Percentiles rank a stretch among this genome's conserved stretches.
These are phyloP conservation scores for Opisthograptis luteolata DNA, from an alignment of 2,888 invertebrate genomes.

Conservation along the genomic window DNA sequence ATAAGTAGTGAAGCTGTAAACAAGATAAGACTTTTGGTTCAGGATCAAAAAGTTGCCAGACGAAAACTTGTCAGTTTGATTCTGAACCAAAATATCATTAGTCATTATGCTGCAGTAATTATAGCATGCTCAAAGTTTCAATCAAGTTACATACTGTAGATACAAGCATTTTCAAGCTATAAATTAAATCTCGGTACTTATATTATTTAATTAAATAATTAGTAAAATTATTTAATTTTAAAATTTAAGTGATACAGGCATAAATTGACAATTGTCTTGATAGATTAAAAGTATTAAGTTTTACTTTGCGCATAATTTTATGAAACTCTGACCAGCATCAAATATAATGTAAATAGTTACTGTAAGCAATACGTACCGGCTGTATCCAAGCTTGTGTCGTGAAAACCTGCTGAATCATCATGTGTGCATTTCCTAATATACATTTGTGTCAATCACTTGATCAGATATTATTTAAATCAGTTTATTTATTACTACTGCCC, in stretches of 20 bases:
- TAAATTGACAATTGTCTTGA: too few relatives aligned
- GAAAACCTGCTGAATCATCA: constrained; percentile 13
- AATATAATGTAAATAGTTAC: constrained; percentile 21
- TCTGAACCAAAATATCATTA: constrained; percentile 24
- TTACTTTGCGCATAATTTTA: neutral
- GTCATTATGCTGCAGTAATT: constrained; percentile 18
- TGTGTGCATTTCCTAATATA: constrained; percentile 6
- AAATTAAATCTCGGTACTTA: too few relatives aligned
- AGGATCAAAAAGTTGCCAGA: constrained; percentile 11
- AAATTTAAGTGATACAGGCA: too few relatives aligned
- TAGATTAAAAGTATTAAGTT: too few relatives aligned
- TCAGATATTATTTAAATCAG: neutral
- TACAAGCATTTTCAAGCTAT: too few relatives aligned
- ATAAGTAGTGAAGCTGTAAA: constrained; percentile 43
- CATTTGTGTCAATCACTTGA: constrained; percentile 8
- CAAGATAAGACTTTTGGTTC: constrained; percentile 18
- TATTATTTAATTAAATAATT: too few relatives aligned
- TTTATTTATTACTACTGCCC: too few relatives aligned
- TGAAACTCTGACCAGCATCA: constrained; percentile 10
- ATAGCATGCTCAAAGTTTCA: constrained; percentile 24
- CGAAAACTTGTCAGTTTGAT: constrained; percentile 9
- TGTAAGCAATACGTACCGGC: constrained; percentile 43
- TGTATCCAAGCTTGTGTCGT: constrained; percentile 29
- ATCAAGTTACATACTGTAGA: neutral
- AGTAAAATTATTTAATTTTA: too few relatives aligned